phyloP scores from a whole-genome alignment of 2,113 vertebrate genomes.

The Butastur rufipennis region DNA sequence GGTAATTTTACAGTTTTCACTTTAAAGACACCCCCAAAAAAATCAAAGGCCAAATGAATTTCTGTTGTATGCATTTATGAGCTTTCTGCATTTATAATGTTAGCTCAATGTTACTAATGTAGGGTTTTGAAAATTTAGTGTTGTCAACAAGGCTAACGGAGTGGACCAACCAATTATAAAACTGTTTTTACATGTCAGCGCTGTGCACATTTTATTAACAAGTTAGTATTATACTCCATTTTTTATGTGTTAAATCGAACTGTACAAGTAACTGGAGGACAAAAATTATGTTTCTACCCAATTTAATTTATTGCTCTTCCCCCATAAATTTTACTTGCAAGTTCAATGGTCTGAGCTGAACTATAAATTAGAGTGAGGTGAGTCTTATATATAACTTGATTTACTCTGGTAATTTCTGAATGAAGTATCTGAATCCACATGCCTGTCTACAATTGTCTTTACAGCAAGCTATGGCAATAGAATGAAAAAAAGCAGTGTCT shows the following conservation, averaged over 20 bases:
- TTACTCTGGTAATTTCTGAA: conserved; percentile 53
- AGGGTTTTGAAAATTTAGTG: conserved; percentile 70
- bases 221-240: conserved; percentile 73
- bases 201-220: conserved; percentile 77
- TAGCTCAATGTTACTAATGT: conserved; percentile 62
- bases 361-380: conserved; percentile 70
- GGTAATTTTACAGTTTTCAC: conserved; percentile 81
- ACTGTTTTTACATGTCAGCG: conserved; percentile 76
- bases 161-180: conserved; percentile 71
- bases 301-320: conserved; percentile 78
- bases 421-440: conserved; percentile 19
- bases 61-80: conserved; percentile 73
- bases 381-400: conserved; percentile 60
- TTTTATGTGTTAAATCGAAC: conserved; percentile 70
- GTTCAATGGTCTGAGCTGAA: conserved; percentile 68
- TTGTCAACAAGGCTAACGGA: conserved; percentile 77
- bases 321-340: conserved; percentile 75
- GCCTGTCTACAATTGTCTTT: conserved; percentile 6
- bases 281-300: conserved; percentile 70
- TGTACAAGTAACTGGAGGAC: conserved; percentile 64
- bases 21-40: conserved; percentile 64
- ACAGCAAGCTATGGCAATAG: not conserved
- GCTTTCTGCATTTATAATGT: conserved; percentile 74
- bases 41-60: conserved; percentile 69
- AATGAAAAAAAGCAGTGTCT: not conserved